Evolutionary conservation across 2,797 vertebrate genomes (phyloP).

Genomic region (Apogon hyalosoma): DNA sequence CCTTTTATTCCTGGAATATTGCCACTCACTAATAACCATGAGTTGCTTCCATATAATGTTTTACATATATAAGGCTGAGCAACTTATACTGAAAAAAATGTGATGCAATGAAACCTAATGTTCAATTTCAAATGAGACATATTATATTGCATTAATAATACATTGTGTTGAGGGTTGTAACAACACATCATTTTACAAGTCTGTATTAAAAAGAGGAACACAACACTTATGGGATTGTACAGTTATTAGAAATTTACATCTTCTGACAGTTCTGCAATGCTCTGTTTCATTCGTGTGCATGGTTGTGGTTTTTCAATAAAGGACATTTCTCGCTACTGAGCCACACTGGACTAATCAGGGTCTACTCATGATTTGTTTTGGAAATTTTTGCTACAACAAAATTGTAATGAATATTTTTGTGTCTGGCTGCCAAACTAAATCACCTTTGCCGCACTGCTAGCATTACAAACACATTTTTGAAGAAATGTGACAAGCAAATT

Average conservation of each 20-base stretch:
- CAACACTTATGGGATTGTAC: constrained; percentile 45
- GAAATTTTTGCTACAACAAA: constrained; percentile 35
- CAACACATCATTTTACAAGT: background rate
- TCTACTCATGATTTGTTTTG: constrained; percentile 36
- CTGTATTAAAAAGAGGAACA: constrained; percentile 46
- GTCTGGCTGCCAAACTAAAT: constrained; percentile 38
- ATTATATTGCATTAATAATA: constrained; percentile 70
- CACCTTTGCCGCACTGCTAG: constrained; percentile 8
- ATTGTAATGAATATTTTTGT: constrained; percentile 35
- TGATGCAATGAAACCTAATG: constrained; percentile 36
- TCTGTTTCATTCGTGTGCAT: constrained; percentile 31
- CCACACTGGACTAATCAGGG: constrained; percentile 35
- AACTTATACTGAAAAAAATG: constrained; percentile 30
- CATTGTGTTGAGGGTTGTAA: constrained; percentile 31
- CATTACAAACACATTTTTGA: constrained; percentile 42
- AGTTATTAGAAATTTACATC: constrained; percentile 56
- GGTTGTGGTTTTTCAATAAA: constrained; percentile 14
- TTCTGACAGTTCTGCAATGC: constrained; percentile 37
- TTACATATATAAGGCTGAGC: constrained; percentile 36
- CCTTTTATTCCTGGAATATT: constrained; percentile 36
- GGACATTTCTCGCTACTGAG: constrained; percentile 20
- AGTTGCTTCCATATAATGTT: constrained; percentile 47
- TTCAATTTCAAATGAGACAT: constrained; percentile 48
- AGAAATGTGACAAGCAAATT: constrained; percentile 43
- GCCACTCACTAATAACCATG: constrained; percentile 35